Percentiles rank a stretch among this genome's conserved stretches.
Conservation (phyloP, 2,797 vertebrate species). For the Melanotaenia trifasciata region DNA sequence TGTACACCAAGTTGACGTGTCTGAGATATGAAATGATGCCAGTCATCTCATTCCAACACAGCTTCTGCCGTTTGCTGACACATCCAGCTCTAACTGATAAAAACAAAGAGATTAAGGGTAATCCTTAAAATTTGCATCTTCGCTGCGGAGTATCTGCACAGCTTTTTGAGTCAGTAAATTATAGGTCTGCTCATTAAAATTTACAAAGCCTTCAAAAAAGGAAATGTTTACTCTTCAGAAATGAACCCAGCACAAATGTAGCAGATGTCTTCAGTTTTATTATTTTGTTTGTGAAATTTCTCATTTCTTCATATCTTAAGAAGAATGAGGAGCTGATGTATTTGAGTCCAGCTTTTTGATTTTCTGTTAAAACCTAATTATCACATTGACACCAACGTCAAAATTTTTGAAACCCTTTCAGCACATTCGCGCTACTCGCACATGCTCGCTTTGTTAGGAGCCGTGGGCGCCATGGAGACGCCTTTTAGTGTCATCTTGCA, state of each 20-base stretch:
- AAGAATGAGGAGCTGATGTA: neutral
- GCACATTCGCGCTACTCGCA: neutral
- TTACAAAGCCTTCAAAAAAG: neutral
- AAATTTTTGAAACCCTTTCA: neutral
- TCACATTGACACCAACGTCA: neutral
- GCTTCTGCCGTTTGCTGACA: neutral
- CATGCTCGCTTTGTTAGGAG: neutral
- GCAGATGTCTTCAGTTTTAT: neutral
- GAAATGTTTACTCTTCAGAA: neutral
- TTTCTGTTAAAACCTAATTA: neutral
- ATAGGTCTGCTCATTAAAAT: neutral
- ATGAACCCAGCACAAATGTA: neutral
- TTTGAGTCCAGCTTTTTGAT: neutral
- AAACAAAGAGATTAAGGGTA: conserved; percentile 1
- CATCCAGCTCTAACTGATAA: neutral
- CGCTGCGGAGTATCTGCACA: neutral
- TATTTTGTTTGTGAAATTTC: neutral
- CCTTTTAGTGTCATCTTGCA: neutral
- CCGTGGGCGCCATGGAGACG: neutral
- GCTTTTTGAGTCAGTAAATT: neutral
- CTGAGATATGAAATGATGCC: neutral
- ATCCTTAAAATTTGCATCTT: neutral
- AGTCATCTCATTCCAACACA: neutral
- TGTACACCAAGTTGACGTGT: neutral
- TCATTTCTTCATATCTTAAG: neutral